Conservation (phyloP, 2,888 invertebrate genomes). For the Melanchra persicariae region DNA sequence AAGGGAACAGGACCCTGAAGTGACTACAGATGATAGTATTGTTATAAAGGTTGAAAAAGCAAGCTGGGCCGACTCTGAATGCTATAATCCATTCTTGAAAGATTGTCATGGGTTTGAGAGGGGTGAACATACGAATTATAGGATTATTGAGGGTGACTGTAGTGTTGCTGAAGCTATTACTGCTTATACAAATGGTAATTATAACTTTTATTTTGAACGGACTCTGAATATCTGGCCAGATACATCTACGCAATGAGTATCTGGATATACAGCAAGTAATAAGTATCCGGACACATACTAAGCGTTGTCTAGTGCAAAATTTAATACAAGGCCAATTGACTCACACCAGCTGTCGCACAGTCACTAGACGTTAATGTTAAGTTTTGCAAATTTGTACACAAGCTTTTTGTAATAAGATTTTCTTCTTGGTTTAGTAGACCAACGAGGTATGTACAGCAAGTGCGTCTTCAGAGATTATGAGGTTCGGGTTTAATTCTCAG, state of each 20-base stretch:
- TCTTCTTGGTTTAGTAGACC: too few species aligned
- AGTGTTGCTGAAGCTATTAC: slow-evolving; percentile 76
- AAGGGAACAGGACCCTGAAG: slow-evolving; percentile 34
- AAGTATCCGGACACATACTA: neutral
- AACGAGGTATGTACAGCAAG: too few species aligned
- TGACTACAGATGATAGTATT: slow-evolving; percentile 37
- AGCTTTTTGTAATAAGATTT: too few species aligned
- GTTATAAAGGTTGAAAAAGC: slow-evolving; percentile 64
- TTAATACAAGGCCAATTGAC: too few species aligned
- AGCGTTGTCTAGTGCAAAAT: too few species aligned
- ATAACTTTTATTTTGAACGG: neutral
- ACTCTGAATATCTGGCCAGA: neutral
- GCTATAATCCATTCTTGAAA: slow-evolving; percentile 72
- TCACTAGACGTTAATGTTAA: too few species aligned
- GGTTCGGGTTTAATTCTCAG: too few species aligned
- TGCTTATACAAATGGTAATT: slow-evolving; percentile 76
- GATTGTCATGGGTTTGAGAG: slow-evolving; percentile 75
- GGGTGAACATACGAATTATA: slow-evolving; percentile 64
- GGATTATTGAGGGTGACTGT: slow-evolving; percentile 73
- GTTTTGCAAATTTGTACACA: too few species aligned
- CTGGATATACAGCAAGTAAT: neutral
- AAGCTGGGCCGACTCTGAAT: slow-evolving; percentile 63
- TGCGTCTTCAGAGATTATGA: too few species aligned
- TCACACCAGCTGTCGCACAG: too few species aligned
- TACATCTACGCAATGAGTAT: neutral